Conservation (phyloP, 2,113 vertebrate genomes). For the Paradoxurus hermaphroditus region DNA sequence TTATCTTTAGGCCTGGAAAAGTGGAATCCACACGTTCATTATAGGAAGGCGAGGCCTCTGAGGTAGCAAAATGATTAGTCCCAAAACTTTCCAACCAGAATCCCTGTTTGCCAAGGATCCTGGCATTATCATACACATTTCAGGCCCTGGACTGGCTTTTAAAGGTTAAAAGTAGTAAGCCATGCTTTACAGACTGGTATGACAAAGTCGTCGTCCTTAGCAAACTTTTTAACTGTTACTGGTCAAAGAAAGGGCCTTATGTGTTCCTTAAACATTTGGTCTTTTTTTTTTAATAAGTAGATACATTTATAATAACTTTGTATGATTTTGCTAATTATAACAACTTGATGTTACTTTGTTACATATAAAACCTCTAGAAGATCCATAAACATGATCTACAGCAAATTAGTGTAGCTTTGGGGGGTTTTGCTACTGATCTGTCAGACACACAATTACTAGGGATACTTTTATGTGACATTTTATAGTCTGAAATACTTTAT, state of each 20-base stretch:
- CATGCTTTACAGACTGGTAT: background rate
- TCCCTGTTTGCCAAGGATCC: background rate
- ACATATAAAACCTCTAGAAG: background rate
- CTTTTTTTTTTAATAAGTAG: background rate
- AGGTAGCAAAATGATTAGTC: background rate
- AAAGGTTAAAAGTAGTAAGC: background rate
- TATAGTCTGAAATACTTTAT: background rate
- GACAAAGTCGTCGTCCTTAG: background rate
- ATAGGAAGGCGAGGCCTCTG: background rate
- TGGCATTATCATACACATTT: background rate
- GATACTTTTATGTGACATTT: background rate
- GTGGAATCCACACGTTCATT: background rate
- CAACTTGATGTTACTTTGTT: background rate
- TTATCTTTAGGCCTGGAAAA: background rate
- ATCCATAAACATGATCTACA: background rate
- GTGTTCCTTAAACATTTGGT: background rate
- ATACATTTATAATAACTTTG: background rate
- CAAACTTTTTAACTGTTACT: constrained; percentile 15
- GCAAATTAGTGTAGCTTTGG: background rate
- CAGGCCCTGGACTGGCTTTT: background rate
- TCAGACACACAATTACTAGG: background rate
- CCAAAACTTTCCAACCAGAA: background rate
- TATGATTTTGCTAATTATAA: background rate
- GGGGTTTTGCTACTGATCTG: background rate
- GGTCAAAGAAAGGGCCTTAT: background rate